Evolutionary conservation across 1,140 invertebrate species (phyloP), one percentile per base, ranked within the genome.

Genomic region (Megathymus violae): DNA sequence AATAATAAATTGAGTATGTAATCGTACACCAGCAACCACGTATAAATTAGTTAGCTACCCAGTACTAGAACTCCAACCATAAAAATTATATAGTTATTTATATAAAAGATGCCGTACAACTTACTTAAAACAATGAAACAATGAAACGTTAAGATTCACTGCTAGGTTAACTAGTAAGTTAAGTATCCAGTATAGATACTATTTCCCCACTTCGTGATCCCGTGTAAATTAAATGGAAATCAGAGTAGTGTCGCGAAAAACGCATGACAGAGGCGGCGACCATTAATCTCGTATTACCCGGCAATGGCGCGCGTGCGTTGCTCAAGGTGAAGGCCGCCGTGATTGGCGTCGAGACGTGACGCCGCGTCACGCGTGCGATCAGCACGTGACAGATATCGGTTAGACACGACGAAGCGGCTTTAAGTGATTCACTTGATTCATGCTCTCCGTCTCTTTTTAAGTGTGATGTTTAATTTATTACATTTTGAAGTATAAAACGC

Each of bases 271-370:
- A n/a, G n/a, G n/a, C 76, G 74, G 69, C 50, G 22, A 54, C 54
- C 69, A 74, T 74, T 78, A 78, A 83, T 83, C 71, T 70, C 64
- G 36, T 54, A 56, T 71, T 72, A 76, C 66, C 67, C 65, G 67
- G 34, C 63, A 69, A 68, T 56, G 62, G 19, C 63, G 72, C 80
- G 76, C 77, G 78, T 78, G 78, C 73, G 71, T 22, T 43, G 65
- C 69, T 74, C 83, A 88, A 86, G 83, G 85, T 85, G 85, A 88
- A 88, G 85, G 83, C 74, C 82, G 78, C 51, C 64, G 66, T 67
- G 76, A 77, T 74, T 77, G 68, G 69, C 67, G 69, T 64, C 65
- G 68, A 59, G 78, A 66, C 74, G 80, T 77, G 76, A 80, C 76
- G 62, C 16, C 58, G 54, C 56, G 73, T 78, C 69, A 81, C 78